These are phyloP conservation scores for Vanessa atalanta DNA, from an alignment of 1,140 invertebrate genomes.

Conservation along the genomic window DNA sequence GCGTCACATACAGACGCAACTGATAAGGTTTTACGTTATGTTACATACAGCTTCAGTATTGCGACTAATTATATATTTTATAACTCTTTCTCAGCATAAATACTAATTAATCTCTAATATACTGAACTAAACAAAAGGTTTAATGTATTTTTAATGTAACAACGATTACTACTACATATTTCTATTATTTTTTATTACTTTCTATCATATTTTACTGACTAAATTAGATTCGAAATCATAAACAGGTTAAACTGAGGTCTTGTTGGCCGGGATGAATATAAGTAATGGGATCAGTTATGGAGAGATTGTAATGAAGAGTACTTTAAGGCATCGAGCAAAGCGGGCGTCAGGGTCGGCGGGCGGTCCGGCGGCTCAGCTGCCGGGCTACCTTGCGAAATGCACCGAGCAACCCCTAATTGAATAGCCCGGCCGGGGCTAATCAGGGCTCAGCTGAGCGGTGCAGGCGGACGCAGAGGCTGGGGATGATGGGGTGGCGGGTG, in stretches of 20 bases:
- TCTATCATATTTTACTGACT: background rate
- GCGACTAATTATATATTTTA: background rate
- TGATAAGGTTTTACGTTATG: background rate
- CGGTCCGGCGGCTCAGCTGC: conserved; percentile 41
- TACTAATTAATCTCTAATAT: too few species aligned
- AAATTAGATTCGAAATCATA: background rate
- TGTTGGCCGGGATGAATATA: conserved; percentile 50
- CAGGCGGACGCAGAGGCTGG: conserved; percentile 38
- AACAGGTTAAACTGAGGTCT: conserved; percentile 23
- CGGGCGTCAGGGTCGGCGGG: conserved; percentile 40
- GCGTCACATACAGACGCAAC: conserved; percentile 23
- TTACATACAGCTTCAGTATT: background rate
- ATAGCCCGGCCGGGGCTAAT: conserved; percentile 76
- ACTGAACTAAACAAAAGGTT: too few species aligned
- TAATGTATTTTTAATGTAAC: background rate
- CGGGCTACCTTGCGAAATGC: conserved; percentile 65
- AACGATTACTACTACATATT: background rate
- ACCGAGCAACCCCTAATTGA: conserved; percentile 77
- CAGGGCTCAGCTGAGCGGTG: conserved; percentile 75
- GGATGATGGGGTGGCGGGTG: conserved; percentile 36
- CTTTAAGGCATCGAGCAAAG: conserved; percentile 53
- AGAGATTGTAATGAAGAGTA: conserved; percentile 67
- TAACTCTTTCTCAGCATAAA: background rate
- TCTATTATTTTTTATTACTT: background rate
- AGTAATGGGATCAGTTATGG: conserved; percentile 61